Percentiles rank a stretch among this genome's conserved stretches.
These are phyloP conservation scores for Oncopodura yosiiana DNA, from an alignment of 1,140 invertebrate genomes.

Conservation along the genomic window DNA sequence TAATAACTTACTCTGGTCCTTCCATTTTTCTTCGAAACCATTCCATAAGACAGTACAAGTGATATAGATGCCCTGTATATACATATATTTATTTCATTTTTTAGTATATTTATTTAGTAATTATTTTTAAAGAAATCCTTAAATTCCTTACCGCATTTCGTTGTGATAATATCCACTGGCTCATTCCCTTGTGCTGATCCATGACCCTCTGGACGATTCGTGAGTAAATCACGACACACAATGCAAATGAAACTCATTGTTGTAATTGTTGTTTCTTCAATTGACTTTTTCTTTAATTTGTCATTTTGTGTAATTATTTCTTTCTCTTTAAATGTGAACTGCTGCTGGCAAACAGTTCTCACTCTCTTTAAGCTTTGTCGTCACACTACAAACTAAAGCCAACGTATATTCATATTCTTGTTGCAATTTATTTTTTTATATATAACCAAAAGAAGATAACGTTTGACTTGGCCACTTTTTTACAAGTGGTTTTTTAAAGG, in stretches of 20 bases:
- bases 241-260: slow-evolving; percentile 30
- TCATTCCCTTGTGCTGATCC: background rate
- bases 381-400: background rate
- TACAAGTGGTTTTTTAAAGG: too few relatives aligned
- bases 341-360: background rate
- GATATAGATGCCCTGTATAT: slow-evolving; percentile 21
- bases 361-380: background rate
- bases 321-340: background rate
- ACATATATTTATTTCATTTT: too few relatives aligned
- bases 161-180: slow-evolving; percentile 16
- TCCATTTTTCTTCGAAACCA: slow-evolving; percentile 23
- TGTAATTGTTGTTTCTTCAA: background rate
- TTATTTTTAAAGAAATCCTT: too few relatives aligned
- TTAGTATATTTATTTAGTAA: too few relatives aligned
- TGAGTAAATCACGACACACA: slow-evolving; percentile 26
- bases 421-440: too few relatives aligned
- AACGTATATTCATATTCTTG: too few relatives aligned
- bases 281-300: background rate
- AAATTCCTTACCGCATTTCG: slow-evolving; percentile 28
- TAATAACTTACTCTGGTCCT: slow-evolving; percentile 9
- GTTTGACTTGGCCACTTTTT: too few relatives aligned
- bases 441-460: too few relatives aligned
- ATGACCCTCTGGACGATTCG: slow-evolving; percentile 18
- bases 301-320: too few relatives aligned
- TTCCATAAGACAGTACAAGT: slow-evolving; percentile 14